These are phyloP conservation scores for Bradypodion ventrale DNA, from an alignment of 2,797 vertebrate species.

Conservation along the genomic window DNA sequence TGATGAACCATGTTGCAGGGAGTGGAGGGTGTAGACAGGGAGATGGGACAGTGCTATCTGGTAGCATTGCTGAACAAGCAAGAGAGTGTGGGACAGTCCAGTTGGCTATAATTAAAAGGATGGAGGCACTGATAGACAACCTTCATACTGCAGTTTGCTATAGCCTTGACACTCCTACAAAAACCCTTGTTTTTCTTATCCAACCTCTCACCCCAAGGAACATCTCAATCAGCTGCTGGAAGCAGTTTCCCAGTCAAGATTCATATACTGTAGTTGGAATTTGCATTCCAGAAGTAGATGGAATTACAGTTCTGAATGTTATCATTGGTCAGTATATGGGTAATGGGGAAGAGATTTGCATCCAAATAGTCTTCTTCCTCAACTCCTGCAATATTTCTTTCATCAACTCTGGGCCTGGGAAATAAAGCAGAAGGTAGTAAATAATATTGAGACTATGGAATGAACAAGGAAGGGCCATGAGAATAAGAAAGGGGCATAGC, in stretches of 20 bases:
- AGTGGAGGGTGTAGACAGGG: neutral
- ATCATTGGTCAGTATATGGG: neutral
- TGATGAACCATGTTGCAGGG: neutral
- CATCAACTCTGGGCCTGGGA: neutral
- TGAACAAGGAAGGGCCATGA: neutral
- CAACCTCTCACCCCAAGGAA: neutral
- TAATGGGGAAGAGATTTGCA: neutral
- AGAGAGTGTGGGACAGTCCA: no score
- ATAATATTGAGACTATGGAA: neutral
- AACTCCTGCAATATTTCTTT: neutral
- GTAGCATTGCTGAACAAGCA: neutral
- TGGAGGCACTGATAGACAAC: neutral
- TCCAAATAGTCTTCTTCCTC: neutral
- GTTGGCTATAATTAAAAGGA: neutral
- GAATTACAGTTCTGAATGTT: neutral
- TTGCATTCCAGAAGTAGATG: neutral
- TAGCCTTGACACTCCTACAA: neutral
- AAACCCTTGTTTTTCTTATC: neutral
- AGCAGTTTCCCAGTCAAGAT: neutral
- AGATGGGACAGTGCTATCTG: neutral
- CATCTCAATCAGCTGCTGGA: neutral
- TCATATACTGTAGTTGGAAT: neutral
- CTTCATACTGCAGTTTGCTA: neutral
- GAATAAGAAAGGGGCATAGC: neutral
- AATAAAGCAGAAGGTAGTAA: neutral